phyloP scores from a whole-genome alignment of 1,140 invertebrate species.

The Scaptomyza pallida region DNA sequence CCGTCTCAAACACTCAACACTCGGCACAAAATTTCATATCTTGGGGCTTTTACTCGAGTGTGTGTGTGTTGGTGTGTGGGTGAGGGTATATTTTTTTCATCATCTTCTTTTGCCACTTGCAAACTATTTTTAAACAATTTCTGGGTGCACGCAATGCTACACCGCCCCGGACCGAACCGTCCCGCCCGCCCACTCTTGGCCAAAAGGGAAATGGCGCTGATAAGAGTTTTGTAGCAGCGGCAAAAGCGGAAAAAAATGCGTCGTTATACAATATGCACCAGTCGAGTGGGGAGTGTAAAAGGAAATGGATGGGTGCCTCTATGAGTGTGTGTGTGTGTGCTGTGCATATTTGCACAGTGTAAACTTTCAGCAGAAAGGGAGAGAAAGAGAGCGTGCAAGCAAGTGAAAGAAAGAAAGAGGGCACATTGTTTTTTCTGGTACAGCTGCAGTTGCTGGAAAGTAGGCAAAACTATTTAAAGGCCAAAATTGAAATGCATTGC shows the following conservation, averaged over 20 bases:
- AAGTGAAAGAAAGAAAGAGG: background rate
- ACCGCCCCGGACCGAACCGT: constrained; percentile 10
- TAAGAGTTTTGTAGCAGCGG: constrained; percentile 57
- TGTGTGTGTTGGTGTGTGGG: constrained; percentile 10
- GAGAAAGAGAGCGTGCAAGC: background rate
- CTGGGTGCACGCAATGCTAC: constrained; percentile 44
- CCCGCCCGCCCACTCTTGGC: constrained; percentile 40
- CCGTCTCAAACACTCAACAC: constrained; percentile 34
- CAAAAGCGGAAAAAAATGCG: constrained; percentile 51
- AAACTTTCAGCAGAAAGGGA: constrained; percentile 34
- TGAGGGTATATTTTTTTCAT: constrained; percentile 37
- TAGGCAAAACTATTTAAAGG: constrained; percentile 66
- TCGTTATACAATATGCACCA: constrained; percentile 63
- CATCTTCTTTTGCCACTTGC: constrained; percentile 57
- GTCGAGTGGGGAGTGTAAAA: constrained; percentile 24
- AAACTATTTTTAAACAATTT: constrained; percentile 70
- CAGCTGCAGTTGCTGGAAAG: constrained; percentile 33
- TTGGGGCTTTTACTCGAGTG: constrained; percentile 50
- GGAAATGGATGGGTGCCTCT: constrained; percentile 33
- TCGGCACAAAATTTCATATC: constrained; percentile 63
- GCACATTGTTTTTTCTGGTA: constrained; percentile 42
- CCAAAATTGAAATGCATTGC: constrained; percentile 48
- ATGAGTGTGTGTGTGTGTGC: constrained; percentile 16
- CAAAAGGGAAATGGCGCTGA: constrained; percentile 65
- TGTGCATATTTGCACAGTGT: constrained; percentile 51